phyloP scores from a whole-genome alignment of 2,797 vertebrate genomes.

The Bryconaethiops microstoma region DNA sequence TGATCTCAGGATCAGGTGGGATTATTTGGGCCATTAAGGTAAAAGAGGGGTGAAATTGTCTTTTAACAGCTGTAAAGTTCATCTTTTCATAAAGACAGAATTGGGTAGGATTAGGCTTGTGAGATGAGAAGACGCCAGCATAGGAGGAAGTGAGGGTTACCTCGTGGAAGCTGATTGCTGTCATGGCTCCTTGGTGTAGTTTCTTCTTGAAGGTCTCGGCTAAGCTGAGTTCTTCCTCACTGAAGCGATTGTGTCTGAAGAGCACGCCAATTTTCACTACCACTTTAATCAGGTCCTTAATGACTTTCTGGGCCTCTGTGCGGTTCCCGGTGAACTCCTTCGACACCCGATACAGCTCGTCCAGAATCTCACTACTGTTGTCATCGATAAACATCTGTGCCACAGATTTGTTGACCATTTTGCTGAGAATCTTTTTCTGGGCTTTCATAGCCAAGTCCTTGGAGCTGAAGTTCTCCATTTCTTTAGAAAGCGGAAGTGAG shows the following conservation, averaged over 20 bases:
- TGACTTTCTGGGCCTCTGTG: constrained; percentile 84
- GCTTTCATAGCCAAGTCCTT: constrained; percentile 86
- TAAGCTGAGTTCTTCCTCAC: constrained; percentile 76
- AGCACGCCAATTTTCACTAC: constrained; percentile 88
- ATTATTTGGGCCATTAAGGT: not conserved
- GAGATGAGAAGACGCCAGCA: not conserved
- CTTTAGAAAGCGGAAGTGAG: constrained; percentile 52
- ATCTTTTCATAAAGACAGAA: not conserved
- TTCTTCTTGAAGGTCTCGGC: constrained; percentile 87
- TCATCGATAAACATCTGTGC: constrained; percentile 91
- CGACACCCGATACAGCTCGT: constrained; percentile 90
- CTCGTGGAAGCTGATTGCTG: constrained; percentile 89
- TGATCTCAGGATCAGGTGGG: not conserved
- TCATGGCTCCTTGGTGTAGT: constrained; percentile 87
- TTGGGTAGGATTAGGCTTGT: not conserved
- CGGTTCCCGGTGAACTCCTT: constrained; percentile 84
- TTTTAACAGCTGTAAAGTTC: not conserved
- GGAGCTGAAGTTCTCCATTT: constrained; percentile 87
- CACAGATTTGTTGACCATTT: constrained; percentile 85
- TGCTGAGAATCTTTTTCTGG: constrained; percentile 91
- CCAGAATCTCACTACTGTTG: constrained; percentile 87
- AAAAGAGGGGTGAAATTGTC: not conserved
- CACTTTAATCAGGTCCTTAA: constrained; percentile 90
- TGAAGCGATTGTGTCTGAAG: constrained; percentile 85
- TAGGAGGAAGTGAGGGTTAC: constrained; percentile 54